phyloP scores from a whole-genome alignment of 2,113 vertebrate species.

The Phrynosoma platyrhinos region DNA sequence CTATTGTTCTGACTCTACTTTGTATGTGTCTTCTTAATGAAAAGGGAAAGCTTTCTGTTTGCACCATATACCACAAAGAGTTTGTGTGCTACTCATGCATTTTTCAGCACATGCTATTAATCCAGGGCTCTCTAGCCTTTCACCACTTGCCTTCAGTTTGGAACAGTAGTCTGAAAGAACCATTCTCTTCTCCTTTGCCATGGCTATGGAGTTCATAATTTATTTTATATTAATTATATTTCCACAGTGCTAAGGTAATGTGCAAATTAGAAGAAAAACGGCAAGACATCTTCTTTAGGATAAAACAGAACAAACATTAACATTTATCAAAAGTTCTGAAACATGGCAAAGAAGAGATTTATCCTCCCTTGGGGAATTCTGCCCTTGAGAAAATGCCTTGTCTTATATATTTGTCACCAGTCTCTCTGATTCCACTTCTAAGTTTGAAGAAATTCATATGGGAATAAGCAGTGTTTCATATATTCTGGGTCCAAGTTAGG shows the following conservation, averaged over 20 bases:
- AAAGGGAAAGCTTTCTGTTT: neutral
- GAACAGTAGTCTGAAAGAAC: neutral
- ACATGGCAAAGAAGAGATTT: neutral
- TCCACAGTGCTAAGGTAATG: neutral
- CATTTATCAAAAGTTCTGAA: neutral
- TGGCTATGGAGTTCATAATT: too few relatives aligned
- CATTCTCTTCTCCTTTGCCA: neutral
- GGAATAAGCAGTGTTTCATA: neutral
- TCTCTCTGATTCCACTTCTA: neutral
- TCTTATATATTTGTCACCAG: neutral
- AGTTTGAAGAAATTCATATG: neutral
- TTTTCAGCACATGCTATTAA: conserved; percentile 27
- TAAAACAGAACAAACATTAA: neutral
- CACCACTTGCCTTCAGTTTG: neutral
- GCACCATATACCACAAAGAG: neutral
- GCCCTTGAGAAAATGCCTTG: too few relatives aligned
- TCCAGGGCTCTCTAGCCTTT: conserved; percentile 5
- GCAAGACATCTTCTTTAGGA: neutral
- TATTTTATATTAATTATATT: neutral
- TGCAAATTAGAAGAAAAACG: neutral
- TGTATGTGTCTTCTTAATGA: conserved; percentile 15
- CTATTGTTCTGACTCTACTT: neutral
- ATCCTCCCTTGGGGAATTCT: neutral
- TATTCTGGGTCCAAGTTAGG: neutral
- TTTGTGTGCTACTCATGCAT: rapidly evolving